Base-by-base conservation (phyloP, 1,140 invertebrate genomes). In the Aphelinus atriplicis region DNA sequence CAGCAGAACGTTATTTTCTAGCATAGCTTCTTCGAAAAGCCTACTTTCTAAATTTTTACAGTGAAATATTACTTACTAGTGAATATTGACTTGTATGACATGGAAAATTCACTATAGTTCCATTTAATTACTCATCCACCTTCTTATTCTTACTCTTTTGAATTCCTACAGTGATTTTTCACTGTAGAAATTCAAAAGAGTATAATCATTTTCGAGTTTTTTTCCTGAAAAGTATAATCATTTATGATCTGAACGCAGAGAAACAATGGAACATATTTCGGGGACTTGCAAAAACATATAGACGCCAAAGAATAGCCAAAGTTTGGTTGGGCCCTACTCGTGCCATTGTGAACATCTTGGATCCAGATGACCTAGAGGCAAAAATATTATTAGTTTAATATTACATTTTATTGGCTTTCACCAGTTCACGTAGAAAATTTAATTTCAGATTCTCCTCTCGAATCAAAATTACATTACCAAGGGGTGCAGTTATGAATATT, bases 391-490 rank as follows among this genome's bases (percentile, higher is more conserved):
- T 62, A 45, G 1, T 47, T n/a, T 62, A 7, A n/a, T 57, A 5
- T 3, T 51, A 65, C 3, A 53, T 4, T 45, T 56, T 56, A 67
- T 26, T 26, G 50, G 10, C 51, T 50, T 51, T n/a, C 7, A 26
- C 48, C 26, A 43, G 55, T 53, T n/a, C 3, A 26, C 3, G 3
- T 45, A 71, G 46, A 62, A n/a, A 71, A 53, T 42, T 7, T 7
- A 7, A 3, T 62, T 67, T 48, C 62, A 85, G 84, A 50, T 74
- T 9, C 7, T 84, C 9, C 48, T 84, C 7, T 75, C 76, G 2
- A 85, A 69, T 62, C 80, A 84, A 57, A 90, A 89, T 82, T 83
- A 91, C 81, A 85, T 91, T 64, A 83, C 91, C 75, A 93, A 95
- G 87, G 83, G 89, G 60, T 57, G 73, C 50, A 82, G 89, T 78